Base-by-base conservation (phyloP, 2,888 invertebrate genomes). In the Microctonus hyperodae region DNA sequence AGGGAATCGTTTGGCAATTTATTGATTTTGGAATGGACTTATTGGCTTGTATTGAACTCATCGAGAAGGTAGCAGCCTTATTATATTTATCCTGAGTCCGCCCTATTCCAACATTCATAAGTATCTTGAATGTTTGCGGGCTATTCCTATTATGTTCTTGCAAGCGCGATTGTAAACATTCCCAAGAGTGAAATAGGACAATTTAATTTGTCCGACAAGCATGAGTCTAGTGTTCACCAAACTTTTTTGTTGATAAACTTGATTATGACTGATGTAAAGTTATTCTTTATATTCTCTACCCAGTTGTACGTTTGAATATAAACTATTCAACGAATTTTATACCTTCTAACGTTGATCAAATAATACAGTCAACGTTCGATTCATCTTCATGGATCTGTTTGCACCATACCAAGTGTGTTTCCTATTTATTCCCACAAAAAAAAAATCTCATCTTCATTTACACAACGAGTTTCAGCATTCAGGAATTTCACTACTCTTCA, bases 21-120 rank as follows among this genome's bases (percentile, higher is more conserved):
- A 98, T 98, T 89, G 98, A 98, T 89, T 98, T 98, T 86, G 98
- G 98, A 87, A 96, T 98, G 94, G 98, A 98, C 87, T 90, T 98
- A 86, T 90, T 95, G 84, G 95, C 96, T 87, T 98, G 97, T 90
- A 98, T 98, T 87, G 98, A 98, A 86, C 90, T 98, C 80, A 96
- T 97, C 86, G 97, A 97, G 90, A 97, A 97, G 95, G 96, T 95
- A 91, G 84, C 66, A 68, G 62, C 35, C 57, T n/a, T 31, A 13
- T 35, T 44, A 1, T 16, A n/a, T 16, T 7, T 7, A 16, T 44
- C 44, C 44, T n/a, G 16, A 44, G n/a, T 16, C 16, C 1, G 44
- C 20, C 44, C 16, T 23, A 50, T 50, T 40, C 7, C 25, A 50
- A 31, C 16, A 31, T 40, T 20, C 61, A 28, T 13, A 31, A 48